These are phyloP conservation scores for Passerina amoena DNA, from an alignment of 2,113 vertebrate species.

Conservation along the genomic window DNA sequence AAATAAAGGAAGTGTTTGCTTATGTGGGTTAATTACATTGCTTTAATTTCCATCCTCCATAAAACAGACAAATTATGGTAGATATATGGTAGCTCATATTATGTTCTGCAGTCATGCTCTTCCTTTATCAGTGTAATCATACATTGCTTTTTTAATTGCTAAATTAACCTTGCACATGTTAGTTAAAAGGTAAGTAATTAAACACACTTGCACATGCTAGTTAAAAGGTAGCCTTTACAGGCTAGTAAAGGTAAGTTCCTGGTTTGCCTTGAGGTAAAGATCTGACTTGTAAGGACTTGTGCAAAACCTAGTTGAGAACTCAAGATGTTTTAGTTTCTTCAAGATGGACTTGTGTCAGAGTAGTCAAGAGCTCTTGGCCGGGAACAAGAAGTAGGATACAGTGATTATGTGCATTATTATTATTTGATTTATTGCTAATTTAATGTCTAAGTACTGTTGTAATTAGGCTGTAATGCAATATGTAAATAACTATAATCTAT, in stretches of 20 bases:
- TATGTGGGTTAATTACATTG: neutral
- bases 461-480: neutral
- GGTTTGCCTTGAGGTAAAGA: neutral
- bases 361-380: neutral
- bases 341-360: neutral
- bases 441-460: neutral
- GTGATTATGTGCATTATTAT: neutral
- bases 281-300: neutral
- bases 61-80: neutral
- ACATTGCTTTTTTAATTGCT: neutral
- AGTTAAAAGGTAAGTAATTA: slow-evolving; percentile 13
- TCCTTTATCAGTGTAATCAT: neutral
- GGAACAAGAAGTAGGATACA: neutral
- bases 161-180: neutral
- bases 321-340: neutral
- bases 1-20: neutral
- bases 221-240: neutral
- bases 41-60: neutral
- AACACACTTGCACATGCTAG: neutral
- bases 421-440: neutral
- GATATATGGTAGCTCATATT: neutral
- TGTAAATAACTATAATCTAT: neutral
- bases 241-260: neutral
- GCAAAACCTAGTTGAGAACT: neutral
- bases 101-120: neutral